Base-by-base conservation (phyloP, 2,113 vertebrate species). In the Urocolius indicus region DNA sequence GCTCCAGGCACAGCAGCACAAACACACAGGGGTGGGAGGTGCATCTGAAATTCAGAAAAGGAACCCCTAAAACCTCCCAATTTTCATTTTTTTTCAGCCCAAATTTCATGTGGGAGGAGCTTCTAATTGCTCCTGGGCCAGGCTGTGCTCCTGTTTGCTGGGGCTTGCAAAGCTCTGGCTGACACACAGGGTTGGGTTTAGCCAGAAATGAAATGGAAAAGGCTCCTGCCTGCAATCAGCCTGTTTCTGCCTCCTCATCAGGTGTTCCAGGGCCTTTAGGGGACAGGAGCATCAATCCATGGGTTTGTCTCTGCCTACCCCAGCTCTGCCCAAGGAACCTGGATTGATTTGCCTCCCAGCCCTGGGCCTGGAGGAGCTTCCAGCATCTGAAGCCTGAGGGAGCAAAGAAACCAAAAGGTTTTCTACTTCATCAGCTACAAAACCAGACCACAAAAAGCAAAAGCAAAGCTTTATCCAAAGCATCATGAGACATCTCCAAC, bases 211-310 rank as follows among this genome's bases (percentile, higher is more conserved):
- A 67, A 66, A 78, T 41, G 8, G 13, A 36, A 77, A 6, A 48
- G 41, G 41, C 68, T 77, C 59, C 84, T 66, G 80, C 46, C 74
- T 29, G 26, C 36, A 6, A 5, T 27, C n/a, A 36, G 62, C 52
- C 77, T 7, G 2, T 11, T 72, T 22, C 72, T 85, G 71, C 62
- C 57, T 27, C 79, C 34, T 20, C n/a, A 2, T 2, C 18, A 8
- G 49, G 63, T 17, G 32, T 12, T 21, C 22, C 0, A 0, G 67
- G 55, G 51, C 36, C 41, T 41, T 6, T 3, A 11, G 41, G 75
- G 75, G 43, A 27, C 29, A 24, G 32, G 61, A 58, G 22, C 51
- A 67, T 5, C 74, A 2, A 18, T 7, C 8, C 55, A 7, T 0
- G 43, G 23, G 22, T 4, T 4, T 23, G 21, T 14, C 21, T 12